Base-by-base conservation (phyloP, 1,140 invertebrate species). In the Drosophila repleta region DNA sequence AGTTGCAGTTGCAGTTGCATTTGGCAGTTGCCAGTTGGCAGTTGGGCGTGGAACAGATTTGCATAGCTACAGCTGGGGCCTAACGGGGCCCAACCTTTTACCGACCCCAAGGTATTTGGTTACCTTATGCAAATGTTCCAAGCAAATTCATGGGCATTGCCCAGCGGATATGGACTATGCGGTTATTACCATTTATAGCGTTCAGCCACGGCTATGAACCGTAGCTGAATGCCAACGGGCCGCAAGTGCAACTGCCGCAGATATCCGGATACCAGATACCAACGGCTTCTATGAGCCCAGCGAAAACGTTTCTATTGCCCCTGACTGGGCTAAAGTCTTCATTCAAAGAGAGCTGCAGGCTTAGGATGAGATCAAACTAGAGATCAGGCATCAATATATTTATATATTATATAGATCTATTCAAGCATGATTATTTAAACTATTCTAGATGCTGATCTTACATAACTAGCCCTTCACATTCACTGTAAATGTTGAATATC, bases 101-200 rank as follows among this genome's bases (percentile, higher is more conserved):
- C 51, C 67, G 67, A 70, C 67, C 61, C 61, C 52, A 70, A 57
- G 45, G 55, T 65, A 70, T 70, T 70, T 56, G 51, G 61, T 56
- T 70, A 56, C 66, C 67, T 52, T 21, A 73, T 73, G 70, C 64
- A 73, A 73, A 73, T 73, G 32, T 29, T 37, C 35, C 32, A 60
- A 13, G 26, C 18, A 66, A 66, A 57, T 57, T 57, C 52, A 56
- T 46, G 57, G 41, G 41, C 55, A 57, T 39, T 26, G 53, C 39
- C 51, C 63, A 65, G 29, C 64, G 55, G 64, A 66, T 66, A 66
- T 66, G 64, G 64, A 56, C 62, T 65, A 46, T 56, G 62, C 62
- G 52, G 62, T 43, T 65, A 70, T 70, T 70, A 65, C 67, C 67
- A 70, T 70, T 70, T 65, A 57, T 70, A 65, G 61, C 67, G 51